Evolutionary conservation across 1,140 invertebrate genomes (phyloP), one percentile per base, ranked within the genome.

Genomic region (Drosophila ficusphila): DNA sequence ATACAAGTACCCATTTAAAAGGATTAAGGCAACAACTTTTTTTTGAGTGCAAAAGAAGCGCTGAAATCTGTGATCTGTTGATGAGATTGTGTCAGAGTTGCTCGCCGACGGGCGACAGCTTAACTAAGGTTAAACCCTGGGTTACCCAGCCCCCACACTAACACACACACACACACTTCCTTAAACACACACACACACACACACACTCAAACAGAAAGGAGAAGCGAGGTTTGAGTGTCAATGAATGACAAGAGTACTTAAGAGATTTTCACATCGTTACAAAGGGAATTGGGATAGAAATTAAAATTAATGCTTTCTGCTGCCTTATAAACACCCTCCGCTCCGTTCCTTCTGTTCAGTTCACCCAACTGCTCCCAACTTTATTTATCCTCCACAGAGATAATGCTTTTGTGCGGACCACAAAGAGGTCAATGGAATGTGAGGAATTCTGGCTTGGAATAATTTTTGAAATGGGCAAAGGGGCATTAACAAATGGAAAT

Each of bases 221-320:
- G 42, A 67, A 41, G 34, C 31, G 53, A 41, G 83, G 82, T 88
- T 74, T 88, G 77, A 82, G 82, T 88, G 82, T 89, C 83, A 89
- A 89, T 89, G 83, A 89, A 89, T 89, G 83, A 89, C 83, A 89
- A 89, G 79, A 89, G 83, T 89, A 83, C 83, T 89, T 89, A 89
- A 89, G 85, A 89, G 83, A 89, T 89, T 89, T 89, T 89, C 83
- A 89, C 83, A 89, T 89, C 79, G 85, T 89, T 89, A 89, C 83
- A 89, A 85, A 76, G 72, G 79, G 83, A 89, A 89, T 89, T 89
- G 83, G 78, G 75, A 68, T 76, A 89, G 72, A 89, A 89, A 89
- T 89, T 89, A 89, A 89, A 89, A 89, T 89, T 89, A 89, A 89
- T 89, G 83, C 71, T 83, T 89, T 56, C 61, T 62, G 54, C 16